Evolutionary conservation across 2,113 vertebrate genomes (phyloP).

Genomic region (Rattus rattus): DNA sequence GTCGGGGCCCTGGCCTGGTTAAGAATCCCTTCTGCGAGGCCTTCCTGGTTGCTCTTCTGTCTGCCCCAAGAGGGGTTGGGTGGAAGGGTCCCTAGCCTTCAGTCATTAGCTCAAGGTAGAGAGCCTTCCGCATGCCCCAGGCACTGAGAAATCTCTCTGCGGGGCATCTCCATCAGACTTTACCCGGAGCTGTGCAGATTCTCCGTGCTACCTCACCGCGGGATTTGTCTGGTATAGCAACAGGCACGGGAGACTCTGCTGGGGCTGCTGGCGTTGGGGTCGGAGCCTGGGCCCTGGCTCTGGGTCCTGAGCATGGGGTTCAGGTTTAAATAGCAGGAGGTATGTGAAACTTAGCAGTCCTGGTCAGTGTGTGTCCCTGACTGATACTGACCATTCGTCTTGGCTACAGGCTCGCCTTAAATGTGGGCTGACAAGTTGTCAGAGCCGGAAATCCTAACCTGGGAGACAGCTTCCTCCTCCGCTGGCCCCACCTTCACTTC

Average conservation of each 20-base stretch:
- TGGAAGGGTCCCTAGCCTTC: too few species aligned
- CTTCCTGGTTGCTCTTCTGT: not conserved
- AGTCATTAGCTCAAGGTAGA: not conserved
- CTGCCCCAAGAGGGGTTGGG: not conserved
- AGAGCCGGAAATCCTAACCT: not conserved
- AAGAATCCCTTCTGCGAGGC: not conserved
- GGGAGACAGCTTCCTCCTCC: not conserved
- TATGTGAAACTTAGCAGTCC: not conserved
- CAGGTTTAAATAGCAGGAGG: not conserved
- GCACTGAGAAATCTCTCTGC: not conserved
- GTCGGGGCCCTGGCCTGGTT: not conserved
- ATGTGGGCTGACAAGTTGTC: not conserved
- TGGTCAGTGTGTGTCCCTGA: too few species aligned
- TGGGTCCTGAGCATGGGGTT: not conserved
- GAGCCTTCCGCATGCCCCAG: not conserved
- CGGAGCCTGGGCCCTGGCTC: not conserved
- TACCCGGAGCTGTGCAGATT: not conserved
- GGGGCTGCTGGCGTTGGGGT: not conserved
- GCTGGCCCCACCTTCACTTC: not conserved
- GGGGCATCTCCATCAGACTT: not conserved
- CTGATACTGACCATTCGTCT: not conserved
- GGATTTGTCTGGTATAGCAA: too few species aligned
- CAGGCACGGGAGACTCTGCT: too few species aligned
- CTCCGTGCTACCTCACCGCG: accelerated
- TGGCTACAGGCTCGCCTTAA: not conserved